Conservation (phyloP, 2,888 invertebrate genomes). For the Galerucella pusilla region DNA sequence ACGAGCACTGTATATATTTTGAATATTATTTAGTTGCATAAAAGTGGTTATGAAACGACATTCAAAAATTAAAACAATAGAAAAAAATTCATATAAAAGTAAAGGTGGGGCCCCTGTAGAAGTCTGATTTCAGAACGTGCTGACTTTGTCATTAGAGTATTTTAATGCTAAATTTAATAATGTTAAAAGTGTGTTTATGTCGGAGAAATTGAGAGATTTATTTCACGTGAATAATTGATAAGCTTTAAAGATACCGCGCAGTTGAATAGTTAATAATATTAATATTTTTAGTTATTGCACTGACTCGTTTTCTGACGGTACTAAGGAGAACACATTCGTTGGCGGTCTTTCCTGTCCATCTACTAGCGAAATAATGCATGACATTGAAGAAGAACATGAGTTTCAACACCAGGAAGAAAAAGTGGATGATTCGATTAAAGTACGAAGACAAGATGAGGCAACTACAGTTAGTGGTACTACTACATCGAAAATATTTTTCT, state of each 20-base stretch:
- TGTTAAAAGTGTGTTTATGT: too few relatives aligned
- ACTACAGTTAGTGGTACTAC: neutral
- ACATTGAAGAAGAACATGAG: neutral
- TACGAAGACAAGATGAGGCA: neutral
- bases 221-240: too few relatives aligned
- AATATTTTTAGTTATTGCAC: conserved; percentile 44
- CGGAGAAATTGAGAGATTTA: too few relatives aligned
- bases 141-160: neutral
- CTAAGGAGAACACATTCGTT: conserved; percentile 16
- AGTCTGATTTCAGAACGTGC: neutral
- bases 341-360: conserved; percentile 43
- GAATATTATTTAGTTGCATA: too few relatives aligned
- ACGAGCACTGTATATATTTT: too few relatives aligned
- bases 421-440: neutral
- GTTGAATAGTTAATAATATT: neutral
- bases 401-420: neutral
- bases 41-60: too few relatives aligned
- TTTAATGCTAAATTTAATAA: too few relatives aligned
- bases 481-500: neutral
- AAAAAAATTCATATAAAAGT: neutral
- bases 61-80: conserved; percentile 1
- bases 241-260: too few relatives aligned
- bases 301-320: conserved; percentile 43
- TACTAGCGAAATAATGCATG: neutral
- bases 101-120: neutral